Conservation (phyloP, 2,797 vertebrate genomes). For the Lagorchestes hirsutus region DNA sequence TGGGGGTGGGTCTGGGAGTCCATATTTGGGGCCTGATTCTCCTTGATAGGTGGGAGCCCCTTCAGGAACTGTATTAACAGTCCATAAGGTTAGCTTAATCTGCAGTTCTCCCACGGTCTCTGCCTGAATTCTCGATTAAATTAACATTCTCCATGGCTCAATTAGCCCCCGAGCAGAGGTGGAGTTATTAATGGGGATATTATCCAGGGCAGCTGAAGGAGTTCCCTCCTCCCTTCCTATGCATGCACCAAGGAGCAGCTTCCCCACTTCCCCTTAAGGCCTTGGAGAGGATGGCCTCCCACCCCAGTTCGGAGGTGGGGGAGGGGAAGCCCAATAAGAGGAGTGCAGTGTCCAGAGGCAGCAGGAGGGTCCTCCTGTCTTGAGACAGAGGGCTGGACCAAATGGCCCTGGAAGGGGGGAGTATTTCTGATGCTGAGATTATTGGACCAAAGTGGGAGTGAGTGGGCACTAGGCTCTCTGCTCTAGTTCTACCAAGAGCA, state of each 20-base stretch:
- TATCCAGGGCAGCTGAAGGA: conserved; percentile 76
- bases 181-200: conserved; percentile 76
- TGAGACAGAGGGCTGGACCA: neutral
- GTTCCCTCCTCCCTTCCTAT: conserved; percentile 49
- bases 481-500: neutral
- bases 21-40: conserved; percentile 71
- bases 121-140: conserved; percentile 79
- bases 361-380: neutral
- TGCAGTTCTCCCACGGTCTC: conserved; percentile 76
- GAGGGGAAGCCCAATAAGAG: neutral
- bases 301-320: neutral
- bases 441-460: neutral
- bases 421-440: neutral
- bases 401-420: neutral
- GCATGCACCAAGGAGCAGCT: neutral
- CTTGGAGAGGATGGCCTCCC: conserved; percentile 4
- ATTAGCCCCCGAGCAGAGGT: conserved; percentile 81
- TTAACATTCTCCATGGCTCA: conserved; percentile 81
- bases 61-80: conserved; percentile 77
- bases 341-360: neutral
- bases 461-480: neutral
- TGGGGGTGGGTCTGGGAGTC: conserved; percentile 23
- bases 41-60: conserved; percentile 78
- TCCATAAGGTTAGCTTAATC: conserved; percentile 81
- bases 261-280: conserved; percentile 64